Base-by-base conservation (phyloP, 2,797 vertebrate species). In the Melanotaenia nigrans region DNA sequence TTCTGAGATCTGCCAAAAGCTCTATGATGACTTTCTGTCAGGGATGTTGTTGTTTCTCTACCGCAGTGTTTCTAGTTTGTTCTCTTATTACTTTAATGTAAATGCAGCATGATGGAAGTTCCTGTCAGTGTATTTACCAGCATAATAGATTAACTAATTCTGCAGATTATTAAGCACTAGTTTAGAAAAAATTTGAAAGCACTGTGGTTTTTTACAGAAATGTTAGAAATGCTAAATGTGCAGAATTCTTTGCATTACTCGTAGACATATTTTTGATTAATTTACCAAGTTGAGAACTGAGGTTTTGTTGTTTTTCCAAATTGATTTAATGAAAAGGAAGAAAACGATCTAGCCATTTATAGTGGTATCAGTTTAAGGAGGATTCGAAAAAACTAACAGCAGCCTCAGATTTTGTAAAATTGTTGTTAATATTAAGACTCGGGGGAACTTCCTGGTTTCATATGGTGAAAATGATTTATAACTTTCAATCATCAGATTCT, bases 401-500 rank as follows among this genome's bases (percentile, higher is more conserved):
- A 10, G 33, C 4, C 14, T 56, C 51, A 62, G 16, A 18, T 38
- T 30, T 28, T 13, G 33, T 25, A 11, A 47, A 55, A 2, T n/a
- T 7, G 5, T n/a, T 63, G 14, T 40, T 51, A 4, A 38, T 25
- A 30, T 51, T 7, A 40, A 33, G 5, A 10, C 32, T 49, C 18
- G 2, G 20, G 24, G 70, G 24, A 5, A 22, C n/a, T 24, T 47
- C 1, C 20, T n/a, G 0, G 33, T 11, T 22, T 36, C 20, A 3
- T 63, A 0, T 30, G 45, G 24, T 30, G n/a, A 47, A 32, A 24
- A 9, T 25, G 45, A 61, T 16, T 24, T 65, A 47, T 42, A 0
- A 16, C 71, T n/a, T 20, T 42, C 63, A 47, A 7, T 47, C 71
- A 28, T 28, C 36, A 49, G 33, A 53, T 59, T 59, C 64, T 35